Percentiles rank a stretch among this genome's conserved stretches.
Evolutionary conservation across 2,797 vertebrate species (phyloP).

Genomic region (Coregonus suidteri): DNA sequence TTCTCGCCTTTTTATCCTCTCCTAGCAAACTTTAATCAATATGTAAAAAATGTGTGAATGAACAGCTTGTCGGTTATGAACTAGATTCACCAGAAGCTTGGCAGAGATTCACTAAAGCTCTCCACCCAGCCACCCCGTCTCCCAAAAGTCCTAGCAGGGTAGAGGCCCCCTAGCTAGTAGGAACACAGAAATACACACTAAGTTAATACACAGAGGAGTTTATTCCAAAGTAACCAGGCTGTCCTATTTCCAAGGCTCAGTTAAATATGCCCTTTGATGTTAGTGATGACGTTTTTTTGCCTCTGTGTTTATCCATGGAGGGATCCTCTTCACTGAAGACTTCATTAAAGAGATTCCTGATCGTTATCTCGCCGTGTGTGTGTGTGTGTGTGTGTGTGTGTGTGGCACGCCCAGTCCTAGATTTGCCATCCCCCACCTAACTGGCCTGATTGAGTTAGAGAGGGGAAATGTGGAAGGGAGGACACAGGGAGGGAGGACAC

Average conservation of each 20-base stretch:
- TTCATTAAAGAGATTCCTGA: constrained; percentile 50
- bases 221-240: constrained; percentile 42
- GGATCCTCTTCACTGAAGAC: constrained; percentile 34
- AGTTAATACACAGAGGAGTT: constrained; percentile 46
- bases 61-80: background rate
- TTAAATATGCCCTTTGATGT: constrained; percentile 51
- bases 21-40: background rate
- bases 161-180: background rate
- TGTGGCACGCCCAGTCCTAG: constrained; percentile 37
- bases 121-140: background rate
- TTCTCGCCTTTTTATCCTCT: background rate
- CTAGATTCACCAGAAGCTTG: background rate
- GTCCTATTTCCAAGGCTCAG: constrained; percentile 55
- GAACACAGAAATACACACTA: background rate
- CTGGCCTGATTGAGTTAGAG: constrained; percentile 67
- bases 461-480: constrained; percentile 49
- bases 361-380: constrained; percentile 53
- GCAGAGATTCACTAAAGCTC: background rate
- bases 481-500: background rate
- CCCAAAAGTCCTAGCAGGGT: background rate
- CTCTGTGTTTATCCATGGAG: constrained; percentile 19
- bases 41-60: background rate
- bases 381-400: constrained; percentile 17
- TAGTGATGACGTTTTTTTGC: constrained; percentile 43
- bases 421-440: constrained; percentile 62